A percentile compares a stretch with the other conserved stretches of the same genome.
These are phyloP conservation scores for Brachypalpus laphriformis DNA, from an alignment of 2,888 invertebrate genomes.

Conservation along the genomic window DNA sequence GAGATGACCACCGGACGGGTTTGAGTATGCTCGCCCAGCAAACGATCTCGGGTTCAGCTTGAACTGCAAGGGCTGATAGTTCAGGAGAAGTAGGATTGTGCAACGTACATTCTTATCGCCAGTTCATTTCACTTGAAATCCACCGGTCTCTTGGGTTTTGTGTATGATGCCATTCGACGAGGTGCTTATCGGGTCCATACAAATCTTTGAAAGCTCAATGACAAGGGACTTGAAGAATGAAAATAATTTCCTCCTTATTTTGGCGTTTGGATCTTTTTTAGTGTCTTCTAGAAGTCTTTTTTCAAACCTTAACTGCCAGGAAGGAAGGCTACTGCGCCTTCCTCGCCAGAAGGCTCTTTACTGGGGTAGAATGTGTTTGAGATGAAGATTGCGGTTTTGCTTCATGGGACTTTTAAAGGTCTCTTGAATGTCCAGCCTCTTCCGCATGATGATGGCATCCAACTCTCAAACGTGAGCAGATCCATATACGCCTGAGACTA, in stretches of 20 bases:
- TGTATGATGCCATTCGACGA: constrained; percentile 99
- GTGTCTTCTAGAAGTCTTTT: constrained; percentile 97
- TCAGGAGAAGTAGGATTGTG: constrained; percentile 97
- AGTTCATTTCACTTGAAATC: constrained; percentile 95
- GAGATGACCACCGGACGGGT: constrained; percentile 98
- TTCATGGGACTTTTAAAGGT: constrained; percentile 99
- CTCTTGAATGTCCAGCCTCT: constrained; percentile 98
- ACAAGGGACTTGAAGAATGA: constrained; percentile 99
- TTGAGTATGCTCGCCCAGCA: constrained; percentile 98
- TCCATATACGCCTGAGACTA: constrained; percentile 99
- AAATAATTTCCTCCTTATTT: constrained; percentile 98
- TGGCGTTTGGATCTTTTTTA: constrained; percentile 92
- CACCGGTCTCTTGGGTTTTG: constrained; percentile 90
- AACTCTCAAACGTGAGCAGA: constrained; percentile 96
- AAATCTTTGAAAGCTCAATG: constrained; percentile 99
- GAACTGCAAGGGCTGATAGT: constrained; percentile 99
- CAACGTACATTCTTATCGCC: constrained; percentile 99
- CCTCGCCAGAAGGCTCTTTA: constrained; percentile 86
- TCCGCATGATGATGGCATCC: constrained; percentile 99
- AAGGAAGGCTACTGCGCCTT: constrained; percentile 94
- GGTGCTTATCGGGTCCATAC: constrained; percentile 99
- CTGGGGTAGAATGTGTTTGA: constrained; percentile 99
- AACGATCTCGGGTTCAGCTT: constrained; percentile 96
- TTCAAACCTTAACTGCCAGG: constrained; percentile 99
- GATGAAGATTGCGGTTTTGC: constrained; percentile 99